phyloP scores from a whole-genome alignment of 2,113 vertebrate species.

The Ornithorhynchus anatinus region DNA sequence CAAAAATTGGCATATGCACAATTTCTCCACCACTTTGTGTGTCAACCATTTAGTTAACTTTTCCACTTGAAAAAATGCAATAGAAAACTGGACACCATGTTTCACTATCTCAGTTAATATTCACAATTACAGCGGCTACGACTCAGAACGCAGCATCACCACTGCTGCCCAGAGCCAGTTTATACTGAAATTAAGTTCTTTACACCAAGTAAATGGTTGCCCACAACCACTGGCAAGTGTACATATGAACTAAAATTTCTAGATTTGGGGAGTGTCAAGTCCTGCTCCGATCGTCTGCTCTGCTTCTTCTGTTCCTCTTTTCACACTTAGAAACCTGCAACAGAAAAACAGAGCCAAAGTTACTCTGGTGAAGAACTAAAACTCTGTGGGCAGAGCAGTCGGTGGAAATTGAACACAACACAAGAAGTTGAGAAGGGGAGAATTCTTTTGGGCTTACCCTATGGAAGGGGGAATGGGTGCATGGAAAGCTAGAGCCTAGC shows the following conservation, averaged over 20 bases:
- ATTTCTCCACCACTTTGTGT: constrained; percentile 81
- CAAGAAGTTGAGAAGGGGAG: no score
- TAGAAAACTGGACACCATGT: constrained; percentile 86
- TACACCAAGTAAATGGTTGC: constrained; percentile 87
- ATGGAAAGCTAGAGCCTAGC: no score
- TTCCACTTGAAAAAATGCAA: constrained; percentile 84
- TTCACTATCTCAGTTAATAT: constrained; percentile 87
- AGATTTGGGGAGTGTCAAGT: constrained; percentile 90
- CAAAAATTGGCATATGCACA: constrained; percentile 90
- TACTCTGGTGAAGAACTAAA: no score
- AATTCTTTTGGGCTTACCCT: no score
- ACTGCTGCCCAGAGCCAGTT: constrained; percentile 80
- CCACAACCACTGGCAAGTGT: constrained; percentile 87
- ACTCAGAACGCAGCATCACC: constrained; percentile 72
- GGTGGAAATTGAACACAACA: no score
- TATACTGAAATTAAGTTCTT: constrained; percentile 84
- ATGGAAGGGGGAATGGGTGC: no score
- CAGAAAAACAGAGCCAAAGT: no score
- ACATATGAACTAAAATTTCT: constrained; percentile 88
- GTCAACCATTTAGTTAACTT: constrained; percentile 82
- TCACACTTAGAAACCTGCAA: constrained; percentile 89
- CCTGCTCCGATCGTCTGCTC: constrained; percentile 87
- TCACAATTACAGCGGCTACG: constrained; percentile 84
- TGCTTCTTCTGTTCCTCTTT: constrained; percentile 81
- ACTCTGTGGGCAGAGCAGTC: no score